Percentiles rank a stretch among this genome's conserved stretches.
These are phyloP conservation scores for Hydrolagus colliei DNA, from an alignment of 2,797 vertebrate species.

Conservation along the genomic window DNA sequence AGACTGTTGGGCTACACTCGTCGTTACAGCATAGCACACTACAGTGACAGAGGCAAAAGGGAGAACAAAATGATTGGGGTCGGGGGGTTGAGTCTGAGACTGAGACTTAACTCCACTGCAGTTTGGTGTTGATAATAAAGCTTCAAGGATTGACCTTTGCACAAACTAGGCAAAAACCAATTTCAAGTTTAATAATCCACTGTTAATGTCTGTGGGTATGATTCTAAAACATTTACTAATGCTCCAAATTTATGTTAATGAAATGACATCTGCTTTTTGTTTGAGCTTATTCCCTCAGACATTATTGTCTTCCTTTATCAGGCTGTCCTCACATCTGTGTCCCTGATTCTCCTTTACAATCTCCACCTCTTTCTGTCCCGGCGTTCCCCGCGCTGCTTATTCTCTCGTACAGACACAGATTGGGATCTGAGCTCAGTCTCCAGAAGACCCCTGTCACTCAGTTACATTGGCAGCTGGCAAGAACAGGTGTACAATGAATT, in stretches of 20 bases:
- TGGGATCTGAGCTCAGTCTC: not conserved
- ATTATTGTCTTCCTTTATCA: constrained; percentile 30
- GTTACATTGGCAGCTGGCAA: constrained; percentile 21
- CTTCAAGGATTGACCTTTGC: not conserved
- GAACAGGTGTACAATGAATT: constrained; percentile 32
- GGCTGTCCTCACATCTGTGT: constrained; percentile 24
- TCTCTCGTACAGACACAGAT: constrained; percentile 7
- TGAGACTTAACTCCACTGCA: not conserved
- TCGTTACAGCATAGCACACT: not conserved
- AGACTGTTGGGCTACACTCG: not conserved
- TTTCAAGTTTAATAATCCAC: constrained; percentile 20
- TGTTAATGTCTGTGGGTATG: constrained; percentile 8
- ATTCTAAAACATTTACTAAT: constrained; percentile 23
- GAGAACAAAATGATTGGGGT: not conserved
- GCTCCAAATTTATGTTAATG: constrained; percentile 22
- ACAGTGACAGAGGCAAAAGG: not conserved
- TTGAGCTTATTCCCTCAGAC: constrained; percentile 27
- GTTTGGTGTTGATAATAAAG: not conserved
- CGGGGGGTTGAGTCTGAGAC: not conserved
- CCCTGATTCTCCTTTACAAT: constrained; percentile 3
- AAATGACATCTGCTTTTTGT: constrained; percentile 27
- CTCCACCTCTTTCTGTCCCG: not conserved
- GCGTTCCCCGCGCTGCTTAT: constrained; percentile 1
- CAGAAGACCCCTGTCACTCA: constrained; percentile 8
- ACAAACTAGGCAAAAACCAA: constrained; percentile 21